Conservation (phyloP, 1,140 invertebrate species). For the Ostrea denselamellosa region DNA sequence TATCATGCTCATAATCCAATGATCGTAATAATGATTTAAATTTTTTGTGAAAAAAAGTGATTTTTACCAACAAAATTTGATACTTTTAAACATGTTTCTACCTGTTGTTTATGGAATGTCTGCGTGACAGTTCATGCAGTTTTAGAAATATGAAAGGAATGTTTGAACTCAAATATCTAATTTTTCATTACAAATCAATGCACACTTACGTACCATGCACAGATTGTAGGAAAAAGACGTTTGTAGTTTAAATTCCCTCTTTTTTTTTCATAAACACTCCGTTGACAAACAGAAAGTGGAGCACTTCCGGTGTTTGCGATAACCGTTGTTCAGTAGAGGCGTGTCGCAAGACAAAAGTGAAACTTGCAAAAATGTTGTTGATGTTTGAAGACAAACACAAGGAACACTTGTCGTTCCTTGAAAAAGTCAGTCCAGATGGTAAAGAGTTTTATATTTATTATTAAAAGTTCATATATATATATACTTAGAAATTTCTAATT, state of each 20-base stretch:
- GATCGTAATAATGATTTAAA: background rate
- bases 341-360: background rate
- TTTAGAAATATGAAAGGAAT: constrained; percentile 2
- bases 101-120: background rate
- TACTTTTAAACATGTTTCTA: constrained; percentile 28
- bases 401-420: constrained; percentile 66
- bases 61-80: background rate
- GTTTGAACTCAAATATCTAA: background rate
- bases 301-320: constrained; percentile 4
- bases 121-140: background rate
- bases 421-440: constrained; percentile 53
- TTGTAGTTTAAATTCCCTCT: constrained; percentile 22
- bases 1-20: constrained; percentile 12
- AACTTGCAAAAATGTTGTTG: constrained; percentile 63
- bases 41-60: background rate
- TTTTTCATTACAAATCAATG: no score
- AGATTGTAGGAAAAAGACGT: background rate
- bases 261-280: constrained; percentile 16
- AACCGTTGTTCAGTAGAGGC: background rate
- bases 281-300: constrained; percentile 37
- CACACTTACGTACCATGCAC: background rate
- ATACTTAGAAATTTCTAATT: no score
- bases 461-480: background rate
- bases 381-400: constrained; percentile 70
- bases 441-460: constrained; percentile 1